Base-by-base conservation (phyloP, 1,140 invertebrate species). In the Apis laboriosa region DNA sequence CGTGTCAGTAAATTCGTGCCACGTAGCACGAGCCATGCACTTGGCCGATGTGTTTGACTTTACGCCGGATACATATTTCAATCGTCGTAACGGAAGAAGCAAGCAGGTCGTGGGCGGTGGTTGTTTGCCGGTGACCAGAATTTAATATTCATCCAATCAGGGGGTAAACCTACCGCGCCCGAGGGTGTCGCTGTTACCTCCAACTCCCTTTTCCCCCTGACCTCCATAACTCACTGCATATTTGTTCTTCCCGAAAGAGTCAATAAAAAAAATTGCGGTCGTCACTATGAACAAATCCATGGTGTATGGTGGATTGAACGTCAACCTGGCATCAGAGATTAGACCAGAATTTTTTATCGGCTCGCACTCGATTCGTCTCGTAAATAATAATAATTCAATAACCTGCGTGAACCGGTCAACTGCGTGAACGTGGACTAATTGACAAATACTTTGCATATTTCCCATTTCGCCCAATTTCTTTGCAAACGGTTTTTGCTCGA, bases 101-200 rank as follows among this genome's bases (percentile, higher is more conserved):
- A 73, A 82, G 79, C 61, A 71, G 73, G 73, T 58, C 68, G 75
- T 73, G 80, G 71, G 34, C 5, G 79, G 71, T 68, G 83, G 87
- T 91, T 92, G 92, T 92, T 92, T 92, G 90, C 90, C 64, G 83
- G 91, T 92, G 92, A 92, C 91, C 91, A 92, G 84, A 92, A 92
- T 92, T 92, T 91, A 92, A 92, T 92, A 92, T 92, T 92, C 92
- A 91, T 90, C 87, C 91, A 92, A 92, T 91, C 91, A 92, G 86
- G 89, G 87, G 86, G 83, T 64, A 74, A 84, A 81, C 80, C 71
- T 74, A 79, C 72, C 56, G 75, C 61, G 85, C 85, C 83, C 28
- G 88, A 89, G 88, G 88, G 88, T 87, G 83, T 86, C 85, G 78
- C 84, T 77, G 78, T 67, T 84, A 84, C 80, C 77, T 79, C 43